These are phyloP conservation scores for Chironomus tepperi DNA, from an alignment of 1,140 invertebrate species.

Conservation along the genomic window DNA sequence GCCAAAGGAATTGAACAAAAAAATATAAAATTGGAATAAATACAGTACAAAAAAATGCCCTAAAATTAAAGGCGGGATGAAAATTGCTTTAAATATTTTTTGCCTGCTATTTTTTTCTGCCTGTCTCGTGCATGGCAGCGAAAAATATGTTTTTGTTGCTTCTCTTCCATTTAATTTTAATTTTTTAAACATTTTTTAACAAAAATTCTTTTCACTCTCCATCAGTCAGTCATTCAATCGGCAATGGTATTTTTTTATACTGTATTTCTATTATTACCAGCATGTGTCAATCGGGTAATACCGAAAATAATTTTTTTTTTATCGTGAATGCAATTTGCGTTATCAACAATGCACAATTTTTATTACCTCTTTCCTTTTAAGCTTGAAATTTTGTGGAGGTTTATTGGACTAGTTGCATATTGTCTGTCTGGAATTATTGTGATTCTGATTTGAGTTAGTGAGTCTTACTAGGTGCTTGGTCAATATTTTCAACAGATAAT, in stretches of 20 bases:
- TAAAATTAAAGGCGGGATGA: conserved; percentile 21
- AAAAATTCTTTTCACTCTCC: conserved; percentile 2
- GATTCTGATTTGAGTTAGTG: too few relatives aligned
- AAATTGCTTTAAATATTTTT: conserved; percentile 18
- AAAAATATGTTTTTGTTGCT: background rate
- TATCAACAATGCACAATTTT: background rate
- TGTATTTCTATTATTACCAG: background rate
- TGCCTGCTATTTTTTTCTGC: background rate
- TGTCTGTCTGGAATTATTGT: too few relatives aligned
- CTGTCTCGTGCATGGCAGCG: conserved; percentile 4
- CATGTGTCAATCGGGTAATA: conserved; percentile 3
- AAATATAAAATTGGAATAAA: conserved; percentile 5
- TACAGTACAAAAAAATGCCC: conserved; percentile 2
- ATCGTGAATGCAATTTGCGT: background rate
- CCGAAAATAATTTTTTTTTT: background rate
- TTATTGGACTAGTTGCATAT: too few relatives aligned
- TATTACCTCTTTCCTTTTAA: too few relatives aligned
- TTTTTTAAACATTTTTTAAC: background rate
- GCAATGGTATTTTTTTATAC: too few relatives aligned
- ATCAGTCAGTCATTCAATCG: background rate
- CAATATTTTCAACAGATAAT: too few relatives aligned
- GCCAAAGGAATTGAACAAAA: conserved; percentile 10
- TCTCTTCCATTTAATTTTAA: background rate
- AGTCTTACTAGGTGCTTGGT: too few relatives aligned
- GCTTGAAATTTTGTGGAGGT: too few relatives aligned